Evolutionary conservation across 2,797 vertebrate genomes (phyloP).

Genomic region (Glyptemys insculpta): DNA sequence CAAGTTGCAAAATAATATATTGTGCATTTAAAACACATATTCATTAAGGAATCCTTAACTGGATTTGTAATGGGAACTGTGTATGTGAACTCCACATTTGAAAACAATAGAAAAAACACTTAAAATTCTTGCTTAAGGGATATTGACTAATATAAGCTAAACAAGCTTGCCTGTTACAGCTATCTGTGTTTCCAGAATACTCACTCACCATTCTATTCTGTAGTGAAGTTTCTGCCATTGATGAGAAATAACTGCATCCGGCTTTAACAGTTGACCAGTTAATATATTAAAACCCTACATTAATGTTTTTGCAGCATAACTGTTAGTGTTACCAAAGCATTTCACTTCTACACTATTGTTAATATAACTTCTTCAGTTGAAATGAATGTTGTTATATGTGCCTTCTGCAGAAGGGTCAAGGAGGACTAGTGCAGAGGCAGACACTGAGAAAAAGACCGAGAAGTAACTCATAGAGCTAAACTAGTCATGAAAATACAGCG

Average conservation of each 20-base stretch:
- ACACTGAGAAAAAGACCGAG: neutral
- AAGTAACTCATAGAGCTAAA: neutral
- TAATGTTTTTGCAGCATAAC: neutral
- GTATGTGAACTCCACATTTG: neutral
- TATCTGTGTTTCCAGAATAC: accelerated
- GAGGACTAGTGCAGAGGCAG: slow-evolving; percentile 12
- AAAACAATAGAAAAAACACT: neutral
- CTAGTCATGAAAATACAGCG: slow-evolving; percentile 1
- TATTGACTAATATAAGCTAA: neutral
- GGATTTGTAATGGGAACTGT: neutral
- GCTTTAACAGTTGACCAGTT: neutral
- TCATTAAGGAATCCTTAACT: neutral
- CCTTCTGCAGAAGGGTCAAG: neutral
- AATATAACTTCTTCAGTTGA: neutral
- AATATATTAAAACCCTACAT: neutral
- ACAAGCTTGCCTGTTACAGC: neutral
- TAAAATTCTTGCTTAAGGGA: neutral
- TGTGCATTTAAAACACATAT: neutral
- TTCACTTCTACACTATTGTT: neutral
- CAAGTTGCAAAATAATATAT: neutral
- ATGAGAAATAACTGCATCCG: neutral
- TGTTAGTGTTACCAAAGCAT: neutral
- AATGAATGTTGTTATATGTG: neutral
- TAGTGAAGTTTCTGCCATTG: neutral
- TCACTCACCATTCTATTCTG: neutral